Percentiles rank a stretch among this genome's conserved stretches.
Conservation (phyloP, 2,888 invertebrate species). For the Drosophila pseudotalamancana region DNA sequence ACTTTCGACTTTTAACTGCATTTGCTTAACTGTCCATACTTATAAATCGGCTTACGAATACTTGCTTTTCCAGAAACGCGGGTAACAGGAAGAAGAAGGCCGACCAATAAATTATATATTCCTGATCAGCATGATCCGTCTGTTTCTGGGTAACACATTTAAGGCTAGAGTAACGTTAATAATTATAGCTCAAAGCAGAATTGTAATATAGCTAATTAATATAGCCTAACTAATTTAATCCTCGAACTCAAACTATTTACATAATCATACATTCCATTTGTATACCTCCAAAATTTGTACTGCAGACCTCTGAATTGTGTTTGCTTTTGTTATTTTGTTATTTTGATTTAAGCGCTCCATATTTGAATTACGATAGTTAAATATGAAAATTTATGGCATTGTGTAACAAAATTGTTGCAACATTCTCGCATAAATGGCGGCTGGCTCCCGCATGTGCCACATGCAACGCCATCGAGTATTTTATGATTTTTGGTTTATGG, state of each 20-base stretch:
- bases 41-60: conserved; percentile 27
- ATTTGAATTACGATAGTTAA: conserved; percentile 73
- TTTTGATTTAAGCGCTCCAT: conserved; percentile 67
- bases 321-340: conserved; percentile 51
- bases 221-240: neutral
- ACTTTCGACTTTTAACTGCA: conserved; percentile 15
- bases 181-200: neutral
- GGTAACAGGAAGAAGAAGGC: too few relatives aligned
- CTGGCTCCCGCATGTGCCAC: neutral
- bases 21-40: conserved; percentile 48
- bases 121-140: too few relatives aligned
- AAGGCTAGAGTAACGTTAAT: too few relatives aligned
- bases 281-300: conserved; percentile 31
- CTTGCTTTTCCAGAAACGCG: too few relatives aligned
- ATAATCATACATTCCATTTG: too few relatives aligned
- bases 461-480: conserved; percentile 5
- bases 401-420: conserved; percentile 33
- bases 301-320: conserved; percentile 51
- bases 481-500: conserved; percentile 9
- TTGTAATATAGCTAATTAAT: neutral
- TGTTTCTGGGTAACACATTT: too few relatives aligned
- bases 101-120: too few relatives aligned
- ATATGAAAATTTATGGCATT: conserved; percentile 72
- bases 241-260: neutral
- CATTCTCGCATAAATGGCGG: conserved; percentile 2